Base-by-base conservation (phyloP, 2,797 vertebrate genomes). In the Tadarida brasiliensis region DNA sequence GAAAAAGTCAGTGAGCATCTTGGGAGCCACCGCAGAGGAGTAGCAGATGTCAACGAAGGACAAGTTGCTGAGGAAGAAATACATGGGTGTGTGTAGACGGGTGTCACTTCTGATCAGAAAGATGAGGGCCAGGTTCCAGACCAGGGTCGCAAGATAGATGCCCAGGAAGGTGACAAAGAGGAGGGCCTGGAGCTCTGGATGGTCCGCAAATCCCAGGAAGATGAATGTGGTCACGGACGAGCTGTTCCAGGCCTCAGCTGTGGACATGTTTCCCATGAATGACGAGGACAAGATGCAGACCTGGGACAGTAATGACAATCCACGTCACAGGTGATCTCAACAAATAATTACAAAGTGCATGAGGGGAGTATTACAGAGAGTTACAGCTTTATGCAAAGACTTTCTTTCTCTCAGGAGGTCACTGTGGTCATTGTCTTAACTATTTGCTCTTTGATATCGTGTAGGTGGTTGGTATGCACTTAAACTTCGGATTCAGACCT, bases 1-100 rank as follows among this genome's bases (percentile, higher is more conserved):
- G 63, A 96, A 96, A 91, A 96, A 97, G 87, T 90, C 96, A 14
- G 12, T 16, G 28, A 97, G 96, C 97, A 96, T 97, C 95, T 97
- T 96, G 76, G 97, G 97, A 63, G 97, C 91, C 80, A 97, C 96
- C 0, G 95, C 1, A 1, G 97, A 97, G 4, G 97, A 97, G 61
- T 96, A 97, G 67, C 96, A 95, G 71, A 96, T 59, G 84, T 97
- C 97, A 35, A 90, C 28, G 57, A 97, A 97, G 16, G 97, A 96
- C 35, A 97, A 44, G 14, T 94, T 95, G 91, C 95, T 71, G 81
- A 97, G 97, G 67, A 98, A 96, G 81, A 97, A 95, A 91, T 96
- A 94, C 97, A 96, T 96, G n/a, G 97, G 97, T 9, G 92, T 90
- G 30, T 97, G 96, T 51, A 97, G 96, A 39, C 0, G 51, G 30